phyloP scores from a whole-genome alignment of 2,797 vertebrate genomes.

The Graptemys geographica region DNA sequence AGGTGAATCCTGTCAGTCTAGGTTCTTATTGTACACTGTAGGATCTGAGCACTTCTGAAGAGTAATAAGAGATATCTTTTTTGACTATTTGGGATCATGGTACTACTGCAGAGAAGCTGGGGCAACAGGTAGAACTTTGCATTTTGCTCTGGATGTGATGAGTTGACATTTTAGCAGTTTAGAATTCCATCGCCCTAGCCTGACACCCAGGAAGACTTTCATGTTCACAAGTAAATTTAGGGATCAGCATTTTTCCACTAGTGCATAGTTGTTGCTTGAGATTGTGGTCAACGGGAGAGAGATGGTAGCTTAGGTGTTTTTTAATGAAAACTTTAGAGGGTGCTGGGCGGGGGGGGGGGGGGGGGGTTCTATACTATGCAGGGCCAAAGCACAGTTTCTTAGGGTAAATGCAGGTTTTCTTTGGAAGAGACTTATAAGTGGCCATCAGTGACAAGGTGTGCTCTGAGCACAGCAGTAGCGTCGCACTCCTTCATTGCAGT shows the following conservation, averaged over 20 bases:
- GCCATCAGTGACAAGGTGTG: fast-evolving
- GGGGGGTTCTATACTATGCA: not conserved
- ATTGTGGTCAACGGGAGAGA: not conserved
- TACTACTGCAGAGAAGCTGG: not conserved
- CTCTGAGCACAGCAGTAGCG: not conserved
- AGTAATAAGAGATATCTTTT: not conserved
- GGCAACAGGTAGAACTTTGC: not conserved
- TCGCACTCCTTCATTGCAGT: not conserved
- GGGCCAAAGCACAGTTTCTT: not conserved
- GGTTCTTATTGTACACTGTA: not conserved
- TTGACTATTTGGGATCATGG: not conserved
- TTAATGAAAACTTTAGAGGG: not conserved
- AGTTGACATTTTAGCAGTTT: not conserved
- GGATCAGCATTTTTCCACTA: not conserved
- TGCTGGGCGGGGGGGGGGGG: not conserved
- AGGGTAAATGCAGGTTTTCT: not conserved
- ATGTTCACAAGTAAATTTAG: not conserved
- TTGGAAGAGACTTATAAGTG: not conserved
- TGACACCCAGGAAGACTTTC: not conserved
- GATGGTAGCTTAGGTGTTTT: not conserved
- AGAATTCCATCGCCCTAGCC: not conserved
- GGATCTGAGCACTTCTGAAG: not conserved
- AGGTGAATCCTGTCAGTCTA: not conserved
- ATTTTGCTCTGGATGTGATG: not conserved
- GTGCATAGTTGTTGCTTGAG: not conserved